These are phyloP conservation scores for Dendroctonus valens DNA, from an alignment of 1,140 invertebrate species.

Conservation along the genomic window DNA sequence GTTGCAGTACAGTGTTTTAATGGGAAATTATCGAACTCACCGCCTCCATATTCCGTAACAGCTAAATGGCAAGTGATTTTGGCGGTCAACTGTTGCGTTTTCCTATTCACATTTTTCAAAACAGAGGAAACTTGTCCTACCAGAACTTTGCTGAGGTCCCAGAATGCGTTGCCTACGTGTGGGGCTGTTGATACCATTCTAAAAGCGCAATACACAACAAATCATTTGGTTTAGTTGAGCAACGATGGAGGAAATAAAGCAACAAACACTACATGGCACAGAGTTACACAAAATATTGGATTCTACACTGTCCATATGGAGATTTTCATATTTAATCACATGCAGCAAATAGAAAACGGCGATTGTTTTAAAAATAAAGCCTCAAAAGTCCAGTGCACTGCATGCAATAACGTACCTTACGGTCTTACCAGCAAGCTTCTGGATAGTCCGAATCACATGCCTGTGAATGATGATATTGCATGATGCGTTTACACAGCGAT, in stretches of 20 bases:
- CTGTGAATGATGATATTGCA: too few relatives aligned
- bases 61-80: conserved; percentile 67
- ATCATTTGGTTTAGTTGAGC: conserved; percentile 5
- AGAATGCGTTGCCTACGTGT: conserved; percentile 56
- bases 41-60: conserved; percentile 63
- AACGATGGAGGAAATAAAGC: conserved; percentile 10
- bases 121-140: conserved; percentile 56
- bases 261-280: neutral
- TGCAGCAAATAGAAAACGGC: too few relatives aligned
- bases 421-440: too few relatives aligned
- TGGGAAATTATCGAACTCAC: conserved; percentile 46
- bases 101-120: conserved; percentile 55
- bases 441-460: too few relatives aligned
- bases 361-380: too few relatives aligned
- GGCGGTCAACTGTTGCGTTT: conserved; percentile 57
- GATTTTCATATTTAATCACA: too few relatives aligned
- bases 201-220: conserved; percentile 22
- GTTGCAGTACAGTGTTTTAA: too few relatives aligned
- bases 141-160: conserved; percentile 57
- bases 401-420: too few relatives aligned
- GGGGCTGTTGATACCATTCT: conserved; percentile 62
- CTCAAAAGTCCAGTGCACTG: too few relatives aligned
- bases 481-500: too few relatives aligned
- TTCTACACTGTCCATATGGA: too few relatives aligned
- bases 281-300: too few relatives aligned